These are phyloP conservation scores for Miniopterus natalensis DNA, from an alignment of 2,113 vertebrate genomes.

Conservation along the genomic window DNA sequence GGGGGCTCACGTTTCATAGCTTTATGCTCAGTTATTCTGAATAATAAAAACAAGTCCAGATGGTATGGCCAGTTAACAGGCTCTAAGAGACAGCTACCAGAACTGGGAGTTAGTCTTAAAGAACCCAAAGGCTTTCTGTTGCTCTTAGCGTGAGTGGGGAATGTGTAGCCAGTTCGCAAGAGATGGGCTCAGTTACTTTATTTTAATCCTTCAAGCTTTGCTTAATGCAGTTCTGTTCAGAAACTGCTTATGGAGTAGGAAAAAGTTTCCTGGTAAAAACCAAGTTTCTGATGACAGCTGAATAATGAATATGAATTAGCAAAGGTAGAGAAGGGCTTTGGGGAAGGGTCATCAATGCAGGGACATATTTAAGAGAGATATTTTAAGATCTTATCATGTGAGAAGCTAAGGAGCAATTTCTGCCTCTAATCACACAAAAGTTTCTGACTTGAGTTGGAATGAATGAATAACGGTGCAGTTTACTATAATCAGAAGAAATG, in stretches of 20 bases:
- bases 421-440: not conserved
- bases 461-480: not conserved
- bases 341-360: not conserved
- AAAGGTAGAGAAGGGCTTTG: not conserved
- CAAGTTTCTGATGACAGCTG: not conserved
- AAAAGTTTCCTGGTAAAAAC: not conserved
- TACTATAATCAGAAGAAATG: not conserved
- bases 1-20: conserved; percentile 19
- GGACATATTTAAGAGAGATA: not conserved
- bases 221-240: not conserved
- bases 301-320: not conserved
- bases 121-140: conserved; percentile 6
- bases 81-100: conserved; percentile 48
- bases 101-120: conserved; percentile 36
- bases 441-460: conserved; percentile 15
- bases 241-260: not conserved
- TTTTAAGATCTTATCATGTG: not conserved
- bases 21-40: conserved; percentile 51
- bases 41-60: conserved; percentile 66
- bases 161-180: conserved; percentile 2
- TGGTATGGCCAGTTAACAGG: conserved; percentile 41
- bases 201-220: conserved; percentile 3
- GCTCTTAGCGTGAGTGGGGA: conserved; percentile 40
- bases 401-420: not conserved
- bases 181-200: not conserved